Base-by-base conservation (phyloP, 1,140 invertebrate genomes). In the Paraescarpia echinospica region DNA sequence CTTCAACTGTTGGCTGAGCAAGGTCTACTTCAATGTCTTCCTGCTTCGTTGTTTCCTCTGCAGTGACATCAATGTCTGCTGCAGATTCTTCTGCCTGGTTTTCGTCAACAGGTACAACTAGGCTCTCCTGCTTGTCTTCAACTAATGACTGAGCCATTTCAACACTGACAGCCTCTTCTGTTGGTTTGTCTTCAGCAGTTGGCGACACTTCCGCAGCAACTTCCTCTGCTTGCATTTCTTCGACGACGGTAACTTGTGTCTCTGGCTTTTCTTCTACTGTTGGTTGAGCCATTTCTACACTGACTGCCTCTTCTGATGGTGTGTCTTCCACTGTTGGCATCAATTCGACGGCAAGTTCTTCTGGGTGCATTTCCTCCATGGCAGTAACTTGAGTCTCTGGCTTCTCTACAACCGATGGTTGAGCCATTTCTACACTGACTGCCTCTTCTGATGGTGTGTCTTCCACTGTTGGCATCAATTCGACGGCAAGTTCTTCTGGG, bases 11-110 rank as follows among this genome's bases (percentile, higher is more conserved):
- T 35, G 91, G 89, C 35, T 35, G 34, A 22, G 92, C 91, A 88
- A 93, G 33, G 18, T 92, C 92, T 35, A 92, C 91, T 33, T 88
- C 9, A 90, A 59, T 41, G 27, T 91, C 91, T 89, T 93, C 92
- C 92, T 93, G 89, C 51, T 91, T 35, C 33, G 51, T 88, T 51
- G 89, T 51, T 91, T 92, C 93, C 34, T 92, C 90, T 33, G 92
- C 22, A 91, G 34, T 33, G 22, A 93, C 93, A 90, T 33, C 51
- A 51, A 92, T 35, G 33, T 92, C 92, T 1, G 89, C 34, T 89
- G 93, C 92, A 48, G 48, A 94, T 93, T 94, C 93, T 89, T 90
- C 92, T 35, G 94, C 92, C 34, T 92, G 92, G 89, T 92, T 91
- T 34, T 92, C 93, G 31, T 93, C 93, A 90, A 92, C 77, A 89